Evolutionary conservation across 2,888 invertebrate species (phyloP).

Genomic region (Scaptomyza reducta): DNA sequence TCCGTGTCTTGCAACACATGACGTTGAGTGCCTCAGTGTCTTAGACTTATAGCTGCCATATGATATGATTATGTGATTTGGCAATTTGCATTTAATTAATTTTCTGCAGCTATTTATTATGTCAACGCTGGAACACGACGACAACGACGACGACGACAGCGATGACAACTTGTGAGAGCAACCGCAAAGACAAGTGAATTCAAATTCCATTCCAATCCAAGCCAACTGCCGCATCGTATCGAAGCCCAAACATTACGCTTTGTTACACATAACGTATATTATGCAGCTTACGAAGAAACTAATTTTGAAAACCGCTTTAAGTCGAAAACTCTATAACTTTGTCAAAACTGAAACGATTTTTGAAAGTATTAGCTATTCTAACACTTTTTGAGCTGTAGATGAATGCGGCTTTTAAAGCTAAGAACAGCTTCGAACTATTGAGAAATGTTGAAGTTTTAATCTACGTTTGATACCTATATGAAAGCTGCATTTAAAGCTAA

Average conservation of each 20-base stretch:
- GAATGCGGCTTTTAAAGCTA: too few relatives aligned
- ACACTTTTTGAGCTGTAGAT: too few relatives aligned
- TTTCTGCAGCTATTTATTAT: constrained; percentile 75
- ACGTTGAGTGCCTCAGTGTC: not conserved
- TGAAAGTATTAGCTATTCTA: not conserved
- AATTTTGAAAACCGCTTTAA: not conserved
- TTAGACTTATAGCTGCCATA: constrained; percentile 63
- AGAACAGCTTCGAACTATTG: too few relatives aligned
- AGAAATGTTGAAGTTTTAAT: too few relatives aligned
- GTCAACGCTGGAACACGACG: constrained; percentile 57
- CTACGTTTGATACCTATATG: too few relatives aligned
- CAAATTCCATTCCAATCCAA: constrained; percentile 16
- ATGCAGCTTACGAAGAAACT: not conserved
- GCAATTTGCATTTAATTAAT: constrained; percentile 77
- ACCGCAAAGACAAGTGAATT: constrained; percentile 30
- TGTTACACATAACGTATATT: constrained; percentile 22
- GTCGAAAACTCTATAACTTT: not conserved
- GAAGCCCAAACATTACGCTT: constrained; percentile 32
- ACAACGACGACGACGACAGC: constrained; percentile 25
- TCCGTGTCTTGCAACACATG: constrained; percentile 69
- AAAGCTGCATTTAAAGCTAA: too few relatives aligned
- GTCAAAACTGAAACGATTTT: not conserved
- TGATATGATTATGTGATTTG: constrained; percentile 79
- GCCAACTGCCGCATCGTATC: constrained; percentile 51
- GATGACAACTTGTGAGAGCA: constrained; percentile 53